Base-by-base conservation (phyloP, 2,113 vertebrate species). In the Alethe diademata region DNA sequence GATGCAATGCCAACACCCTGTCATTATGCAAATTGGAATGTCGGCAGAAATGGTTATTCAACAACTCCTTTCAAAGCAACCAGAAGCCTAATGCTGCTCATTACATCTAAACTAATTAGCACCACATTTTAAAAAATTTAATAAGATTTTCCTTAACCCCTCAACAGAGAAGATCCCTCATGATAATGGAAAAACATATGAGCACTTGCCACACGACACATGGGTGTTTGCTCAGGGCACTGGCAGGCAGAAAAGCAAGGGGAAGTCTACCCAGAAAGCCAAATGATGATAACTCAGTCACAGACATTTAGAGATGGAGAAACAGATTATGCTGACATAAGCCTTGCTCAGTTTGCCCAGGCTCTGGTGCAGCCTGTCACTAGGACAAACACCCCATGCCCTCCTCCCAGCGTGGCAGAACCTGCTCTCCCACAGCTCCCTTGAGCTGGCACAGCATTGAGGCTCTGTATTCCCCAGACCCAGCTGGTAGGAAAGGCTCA, bases 21-120 rank as follows among this genome's bases (percentile, higher is more conserved):
- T 97, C 97, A 88, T 97, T 96, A 97, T 94, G 96, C 93, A 97
- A 97, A 97, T 96, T 96, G 95, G 78, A 93, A 91, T 51, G 71
- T 64, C 13, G 14, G 90, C 88, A 92, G 90, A 88, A 95, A 94
- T 20, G 73, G 92, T 78, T 90, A 80, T 92, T 86, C 94, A 92
- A 95, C 94, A 95, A 56, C 8, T 75, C 38, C 90, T 80, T 90
- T 73, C 81, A 45, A 86, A 78, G 89, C 38, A 95, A 92, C 92
- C 89, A 73, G 91, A 42, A 5, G 12, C 57, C 93, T 93, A 96
- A 95, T 88, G 94, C 91, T 94, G 65, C 82, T 90, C 91, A 78
- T 96, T 95, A 92, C 85, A 83, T 53, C 94, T 75, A 43, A 94
- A 86, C 79, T 97, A 97, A 97, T 96, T 97, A 97, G 76, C 42